Base-by-base conservation (phyloP, 2,888 invertebrate species). In the Heliconius ismenius region DNA sequence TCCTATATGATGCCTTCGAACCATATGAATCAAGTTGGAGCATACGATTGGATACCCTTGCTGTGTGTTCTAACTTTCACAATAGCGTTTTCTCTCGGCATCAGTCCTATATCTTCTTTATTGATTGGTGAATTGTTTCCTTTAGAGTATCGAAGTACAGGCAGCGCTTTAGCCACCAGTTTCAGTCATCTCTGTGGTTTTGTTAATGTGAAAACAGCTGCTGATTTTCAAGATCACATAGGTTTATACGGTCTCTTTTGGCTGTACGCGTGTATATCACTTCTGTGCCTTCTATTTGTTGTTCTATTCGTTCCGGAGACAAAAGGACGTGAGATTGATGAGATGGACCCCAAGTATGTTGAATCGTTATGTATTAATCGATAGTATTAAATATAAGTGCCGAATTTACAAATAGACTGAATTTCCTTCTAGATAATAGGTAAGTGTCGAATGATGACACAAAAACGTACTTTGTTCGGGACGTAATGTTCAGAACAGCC, bases 271-370 rank as follows among this genome's bases (percentile, higher is more conserved):
- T 96, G 96, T 2, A 96, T 97, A 81, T 97, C 98, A 4, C 95
- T 97, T 0, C 93, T 96, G 76, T 97, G 97, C 76, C 94, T 98
- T 15, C 95, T 97, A 82, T 98, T 98, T 90, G 97, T 98, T 1
- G 96, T 97, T 21, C 95, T 96, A 80, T 97, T 96, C 85, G 97
- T 98, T 6, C 98, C 98, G 1, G 98, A 98, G 92, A 98, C 98
- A 11, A 98, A 97, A 88, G 98, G 98, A 3, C 96, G 97, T 79
- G 97, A 98, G 85, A 95, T 98, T 82, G 98, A 98, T 85, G 98
- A 98, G 90, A 98, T 98, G 96, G 96, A 97, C 85, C 96, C 96
- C 4, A 95, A 96, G 80, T 95, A 95, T 83, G 95, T 95, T 0
- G 94, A 94, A 85, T 94, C 95, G 13, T 87, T 95, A 75, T 94